A percentile compares a stretch with the other conserved stretches of the same genome.
Evolutionary conservation across 1,140 invertebrate genomes (phyloP).

Genomic region (Zaprionus camerounensis): DNA sequence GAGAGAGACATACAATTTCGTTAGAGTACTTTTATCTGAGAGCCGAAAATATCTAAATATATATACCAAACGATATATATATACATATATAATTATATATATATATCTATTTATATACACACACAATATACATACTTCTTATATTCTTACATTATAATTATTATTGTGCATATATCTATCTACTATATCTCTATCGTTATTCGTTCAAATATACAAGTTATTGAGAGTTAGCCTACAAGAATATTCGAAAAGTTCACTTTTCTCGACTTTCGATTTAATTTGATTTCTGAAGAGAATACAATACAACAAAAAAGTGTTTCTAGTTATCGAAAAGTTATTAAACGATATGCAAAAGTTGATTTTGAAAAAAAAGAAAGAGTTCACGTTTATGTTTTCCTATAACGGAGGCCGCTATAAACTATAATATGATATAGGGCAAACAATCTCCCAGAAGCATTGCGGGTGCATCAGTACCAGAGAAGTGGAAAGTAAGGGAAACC

Average conservation of each 20-base stretch:
- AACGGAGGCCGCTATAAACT: constrained; percentile 16
- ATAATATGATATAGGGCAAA: constrained; percentile 25
- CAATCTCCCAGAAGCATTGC: constrained; percentile 26
- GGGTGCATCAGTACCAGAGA: constrained; percentile 50
- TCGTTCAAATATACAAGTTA: constrained; percentile 69
- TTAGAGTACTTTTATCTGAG: constrained; percentile 70
- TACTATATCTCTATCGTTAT: constrained; percentile 56
- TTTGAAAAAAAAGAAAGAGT: constrained; percentile 24
- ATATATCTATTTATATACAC: constrained; percentile 39
- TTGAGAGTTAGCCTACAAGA: constrained; percentile 76
- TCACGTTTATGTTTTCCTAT: constrained; percentile 48
- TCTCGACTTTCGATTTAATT: constrained; percentile 2
- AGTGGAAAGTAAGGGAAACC: constrained; percentile 22
- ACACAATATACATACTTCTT: constrained; percentile 30
- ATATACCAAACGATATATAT: constrained; percentile 50
- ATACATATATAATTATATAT: constrained; percentile 44
- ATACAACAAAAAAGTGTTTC: constrained; percentile 58
- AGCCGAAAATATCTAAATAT: constrained; percentile 67
- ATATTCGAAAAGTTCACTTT: constrained; percentile 69
- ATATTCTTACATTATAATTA: constrained; percentile 26
- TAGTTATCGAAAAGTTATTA: constrained; percentile 60
- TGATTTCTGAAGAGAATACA: constrained; percentile 1
- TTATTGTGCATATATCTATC: constrained; percentile 63
- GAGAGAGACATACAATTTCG: constrained; percentile 69
- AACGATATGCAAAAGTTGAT: constrained; percentile 45